Base-by-base conservation (phyloP, 2,113 vertebrate genomes). In the Syrmaticus mikado region DNA sequence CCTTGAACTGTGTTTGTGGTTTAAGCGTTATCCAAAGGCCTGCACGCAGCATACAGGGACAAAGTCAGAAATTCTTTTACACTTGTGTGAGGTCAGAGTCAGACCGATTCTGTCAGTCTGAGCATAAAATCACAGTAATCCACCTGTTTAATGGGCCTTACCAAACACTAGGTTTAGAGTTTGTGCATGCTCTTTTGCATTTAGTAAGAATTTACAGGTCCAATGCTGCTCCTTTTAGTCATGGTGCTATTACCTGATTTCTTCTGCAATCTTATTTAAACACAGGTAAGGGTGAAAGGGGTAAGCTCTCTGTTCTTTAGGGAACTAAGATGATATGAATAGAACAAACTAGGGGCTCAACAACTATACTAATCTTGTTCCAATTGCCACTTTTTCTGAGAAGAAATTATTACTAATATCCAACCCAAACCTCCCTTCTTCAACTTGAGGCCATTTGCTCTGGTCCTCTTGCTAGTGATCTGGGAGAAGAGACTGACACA, bases 1-100 rank as follows among this genome's bases (percentile, higher is more conserved):
- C 96, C 93, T 92, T 96, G 95, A 93, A 95, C 95, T 67, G 57
- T 81, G 93, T 25, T 90, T 88, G 43, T 21, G 38, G 93, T 94
- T 96, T 88, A 95, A 95, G 64, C 60, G 88, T 96, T 95, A 95
- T 81, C 80, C 61, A 94, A 90, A 93, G 88, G 84, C 17, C 45
- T 93, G 76, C 80, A 78, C 6, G 8, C 40, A 90, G 66, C 2
- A 0, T 52, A 24, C 34, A 68, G 77, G 92, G 85, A 95, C 93
- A 96, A 96, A 96, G 93, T 95, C 82, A 92, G 88, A 92, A 90
- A 93, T 75, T 64, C 75, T 65, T 92, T 46, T 92, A 65, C 65
- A n/a, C 14, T 85, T 64, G 50, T 43, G 25, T 10, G 28, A 83
- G 68, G 55, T 71, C 80, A 83, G 68, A 73, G 82, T 43, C 81